Conservation (phyloP, 2,113 vertebrate species). For the Bungarus multicinctus region DNA sequence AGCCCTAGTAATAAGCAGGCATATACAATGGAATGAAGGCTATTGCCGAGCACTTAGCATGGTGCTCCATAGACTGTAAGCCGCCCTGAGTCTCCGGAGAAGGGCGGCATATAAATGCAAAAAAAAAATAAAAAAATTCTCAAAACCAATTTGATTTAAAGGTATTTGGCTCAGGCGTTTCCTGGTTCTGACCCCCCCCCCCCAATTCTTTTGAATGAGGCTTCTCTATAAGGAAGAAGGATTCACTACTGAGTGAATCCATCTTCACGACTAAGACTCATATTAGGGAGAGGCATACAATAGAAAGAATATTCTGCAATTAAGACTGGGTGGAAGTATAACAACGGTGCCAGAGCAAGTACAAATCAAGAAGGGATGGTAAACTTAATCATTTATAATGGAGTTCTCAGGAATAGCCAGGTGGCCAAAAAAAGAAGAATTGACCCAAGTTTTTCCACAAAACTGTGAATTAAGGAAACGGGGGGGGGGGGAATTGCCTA, state of each 20-base stretch:
- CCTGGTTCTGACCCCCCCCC: neutral
- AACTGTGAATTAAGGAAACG: neutral
- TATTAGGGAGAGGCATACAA: neutral
- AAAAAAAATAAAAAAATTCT: too few relatives aligned
- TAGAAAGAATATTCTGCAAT: neutral
- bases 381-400: neutral
- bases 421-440: neutral
- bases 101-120: too few relatives aligned
- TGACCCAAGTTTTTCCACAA: neutral
- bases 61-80: too few relatives aligned
- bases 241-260: neutral
- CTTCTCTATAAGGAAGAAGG: accelerated
- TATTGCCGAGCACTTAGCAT: too few relatives aligned
- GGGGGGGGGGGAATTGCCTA: neutral
- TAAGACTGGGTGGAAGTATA: neutral
- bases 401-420: neutral
- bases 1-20: too few relatives aligned
- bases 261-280: neutral
- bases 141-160: neutral
- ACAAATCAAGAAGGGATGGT: neutral
- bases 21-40: too few relatives aligned
- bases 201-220: neutral
- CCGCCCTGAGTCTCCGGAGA: too few relatives aligned
- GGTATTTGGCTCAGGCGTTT: neutral
- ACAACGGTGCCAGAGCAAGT: neutral